Base-by-base conservation (phyloP, 2,113 vertebrate genomes). In the Vulpes ferrilata region DNA sequence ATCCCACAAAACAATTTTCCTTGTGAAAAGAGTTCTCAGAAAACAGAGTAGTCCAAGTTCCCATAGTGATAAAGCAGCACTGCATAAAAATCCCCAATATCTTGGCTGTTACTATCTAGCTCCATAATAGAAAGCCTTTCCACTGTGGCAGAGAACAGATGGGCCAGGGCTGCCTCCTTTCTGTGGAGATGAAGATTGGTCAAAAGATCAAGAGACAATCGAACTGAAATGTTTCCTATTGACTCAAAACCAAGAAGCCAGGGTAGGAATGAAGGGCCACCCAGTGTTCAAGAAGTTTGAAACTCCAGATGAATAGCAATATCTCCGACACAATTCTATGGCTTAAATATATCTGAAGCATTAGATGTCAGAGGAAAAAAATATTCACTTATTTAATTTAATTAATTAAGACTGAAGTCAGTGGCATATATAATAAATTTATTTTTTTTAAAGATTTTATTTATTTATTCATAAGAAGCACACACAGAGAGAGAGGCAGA, bases 31-130 rank as follows among this genome's bases (percentile, higher is more conserved):
- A 78, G 22, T 88, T 93, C 79, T 88, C 76, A 82, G 76, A 74
- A 85, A 95, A 30, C 23, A 80, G 27, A 86, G 43, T 23, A 78
- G 65, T 87, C 55, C n/a, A 64, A 15, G 30, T 95, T 89, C 60
- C 86, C 79, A 93, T 43, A 93, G 79, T 64, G 93, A 97, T 96
- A 79, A 86, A 76, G 20, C 25, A 89, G 69, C 53, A 35, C 20
- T 15, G 23, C 23, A 71, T 64, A 88, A 80, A 86, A 55, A 35
- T 35, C 51, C 30, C 67, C 64, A 84, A 27, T 53, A 55, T 79
- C 60, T 83, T 38, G 6, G 62, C 67, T 92, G 23, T 94, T 76
- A 73, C 74, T 81, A 69, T 60, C 51, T 53, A 73, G 12, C 57
- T 64, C 23, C 87, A 13, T 25, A 73, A 69, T 3, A 91, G 38